These are phyloP conservation scores for Metallyticus violacea DNA, from an alignment of 2,888 invertebrate genomes.

Conservation along the genomic window DNA sequence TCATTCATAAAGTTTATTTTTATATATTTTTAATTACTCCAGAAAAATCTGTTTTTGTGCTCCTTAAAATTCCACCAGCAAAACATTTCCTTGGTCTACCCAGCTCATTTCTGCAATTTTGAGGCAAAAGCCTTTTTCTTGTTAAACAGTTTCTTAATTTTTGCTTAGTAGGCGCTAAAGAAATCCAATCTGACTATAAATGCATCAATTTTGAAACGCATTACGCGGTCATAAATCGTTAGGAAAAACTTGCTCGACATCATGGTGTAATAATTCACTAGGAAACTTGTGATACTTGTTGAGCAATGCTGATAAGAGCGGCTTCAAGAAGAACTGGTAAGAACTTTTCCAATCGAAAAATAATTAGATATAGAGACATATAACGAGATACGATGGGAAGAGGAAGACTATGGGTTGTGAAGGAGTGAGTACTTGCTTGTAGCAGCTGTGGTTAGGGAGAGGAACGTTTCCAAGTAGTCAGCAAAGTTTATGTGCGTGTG, in stretches of 20 bases:
- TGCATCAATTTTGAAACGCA: neutral
- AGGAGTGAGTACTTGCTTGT: neutral
- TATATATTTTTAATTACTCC: no score
- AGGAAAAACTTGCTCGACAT: neutral
- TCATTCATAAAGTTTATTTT: no score
- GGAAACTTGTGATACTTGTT: neutral
- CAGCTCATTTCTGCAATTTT: no score
- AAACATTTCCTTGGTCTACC: no score
- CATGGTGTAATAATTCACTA: neutral
- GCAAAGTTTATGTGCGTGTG: neutral
- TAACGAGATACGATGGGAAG: neutral
- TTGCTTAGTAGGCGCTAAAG: no score
- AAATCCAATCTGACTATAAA: no score
- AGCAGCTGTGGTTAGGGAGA: neutral
- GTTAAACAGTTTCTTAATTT: no score
- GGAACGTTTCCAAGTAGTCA: neutral
- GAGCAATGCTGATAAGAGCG: neutral
- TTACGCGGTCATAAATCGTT: neutral
- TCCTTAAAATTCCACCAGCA: no score
- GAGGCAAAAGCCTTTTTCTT: no score
- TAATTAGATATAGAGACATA: constrained; percentile 5
- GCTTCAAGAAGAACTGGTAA: neutral
- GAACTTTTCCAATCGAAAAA: constrained; percentile 7
- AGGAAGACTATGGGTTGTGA: neutral
- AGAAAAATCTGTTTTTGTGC: no score